A percentile compares a stretch with the other conserved stretches of the same genome.
phyloP scores from a whole-genome alignment of 2,797 vertebrate species.

The Phrynocephalus guinanensis region DNA sequence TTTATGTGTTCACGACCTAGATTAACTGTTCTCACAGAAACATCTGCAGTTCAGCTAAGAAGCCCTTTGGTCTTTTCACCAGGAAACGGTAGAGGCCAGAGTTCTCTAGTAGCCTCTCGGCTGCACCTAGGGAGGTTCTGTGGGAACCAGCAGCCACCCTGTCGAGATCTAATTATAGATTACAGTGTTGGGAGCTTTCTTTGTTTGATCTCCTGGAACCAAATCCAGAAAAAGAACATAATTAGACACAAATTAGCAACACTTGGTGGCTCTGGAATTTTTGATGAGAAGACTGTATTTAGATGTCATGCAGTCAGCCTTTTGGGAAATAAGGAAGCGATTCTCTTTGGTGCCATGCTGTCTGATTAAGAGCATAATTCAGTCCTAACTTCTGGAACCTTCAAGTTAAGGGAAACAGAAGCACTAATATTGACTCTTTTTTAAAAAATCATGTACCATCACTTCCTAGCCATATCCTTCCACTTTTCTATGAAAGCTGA shows the following conservation, averaged over 20 bases:
- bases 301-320: not conserved
- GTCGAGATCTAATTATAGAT: conserved; percentile 22
- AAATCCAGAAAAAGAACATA: conserved; percentile 26
- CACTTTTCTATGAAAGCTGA: conserved; percentile 40
- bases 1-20: conserved; percentile 20
- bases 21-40: conserved; percentile 3
- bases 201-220: conserved; percentile 30
- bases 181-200: not conserved
- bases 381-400: conserved; percentile 49
- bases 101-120: not conserved
- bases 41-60: not conserved
- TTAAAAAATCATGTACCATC: conserved; percentile 45
- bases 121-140: conserved; percentile 23
- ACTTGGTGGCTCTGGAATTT: conserved; percentile 5
- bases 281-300: not conserved
- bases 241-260: not conserved
- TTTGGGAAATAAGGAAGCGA: not conserved
- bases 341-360: conserved; percentile 24
- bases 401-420: conserved; percentile 21
- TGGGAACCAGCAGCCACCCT: conserved; percentile 30
- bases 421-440: conserved; percentile 46
- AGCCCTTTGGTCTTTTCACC: not conserved
- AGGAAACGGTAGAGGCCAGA: conserved; percentile 32
- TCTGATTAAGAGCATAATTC: conserved; percentile 2
- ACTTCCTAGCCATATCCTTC: conserved; percentile 47